Percentiles rank a stretch among this genome's conserved stretches.
Conservation (phyloP, 2,797 vertebrate genomes). For the Spatula clypeata region DNA sequence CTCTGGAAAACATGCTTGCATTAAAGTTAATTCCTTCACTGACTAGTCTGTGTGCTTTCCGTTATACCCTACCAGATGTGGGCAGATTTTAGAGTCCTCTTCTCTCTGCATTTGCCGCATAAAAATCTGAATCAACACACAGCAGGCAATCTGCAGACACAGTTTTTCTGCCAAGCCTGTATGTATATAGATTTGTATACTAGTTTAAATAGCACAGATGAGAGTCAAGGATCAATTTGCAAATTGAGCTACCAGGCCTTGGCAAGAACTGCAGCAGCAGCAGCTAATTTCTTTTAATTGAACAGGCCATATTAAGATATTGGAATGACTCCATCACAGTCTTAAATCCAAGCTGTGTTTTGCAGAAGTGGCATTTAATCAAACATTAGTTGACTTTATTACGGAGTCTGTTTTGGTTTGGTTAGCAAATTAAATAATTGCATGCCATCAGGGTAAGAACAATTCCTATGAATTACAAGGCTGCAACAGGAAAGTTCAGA, state of each 20-base stretch:
- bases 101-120: background rate
- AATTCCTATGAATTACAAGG: constrained; percentile 53
- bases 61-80: background rate
- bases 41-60: background rate
- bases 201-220: constrained; percentile 31
- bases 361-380: constrained; percentile 77
- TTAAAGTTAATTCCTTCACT: background rate
- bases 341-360: constrained; percentile 67
- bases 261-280: constrained; percentile 63
- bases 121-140: background rate
- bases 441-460: constrained; percentile 13
- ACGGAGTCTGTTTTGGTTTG: constrained; percentile 60
- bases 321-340: constrained; percentile 62
- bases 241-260: constrained; percentile 67
- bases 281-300: constrained; percentile 77
- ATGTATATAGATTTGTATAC: constrained; percentile 41
- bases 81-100: background rate
- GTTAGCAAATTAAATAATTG: constrained; percentile 75
- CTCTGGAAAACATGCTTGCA: background rate
- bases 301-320: constrained; percentile 69
- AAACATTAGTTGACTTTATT: constrained; percentile 76
- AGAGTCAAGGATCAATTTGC: constrained; percentile 68
- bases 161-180: constrained; percentile 13
- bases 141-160: constrained; percentile 11
- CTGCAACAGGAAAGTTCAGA: constrained; percentile 16